Conservation (phyloP, 2,113 vertebrate genomes). For the Antechinus flavipes region DNA sequence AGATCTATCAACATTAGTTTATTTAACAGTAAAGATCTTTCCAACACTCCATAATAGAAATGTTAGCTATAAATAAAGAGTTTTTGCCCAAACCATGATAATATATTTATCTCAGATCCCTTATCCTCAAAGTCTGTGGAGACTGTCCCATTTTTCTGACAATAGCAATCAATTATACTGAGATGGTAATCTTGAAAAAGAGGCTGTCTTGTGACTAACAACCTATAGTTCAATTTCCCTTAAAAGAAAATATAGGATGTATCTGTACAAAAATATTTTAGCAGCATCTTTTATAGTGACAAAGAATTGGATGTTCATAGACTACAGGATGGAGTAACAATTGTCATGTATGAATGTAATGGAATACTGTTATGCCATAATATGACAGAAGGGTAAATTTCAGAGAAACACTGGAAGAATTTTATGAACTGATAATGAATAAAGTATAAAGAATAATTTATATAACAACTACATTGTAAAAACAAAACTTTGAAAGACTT, state of each 20-base stretch:
- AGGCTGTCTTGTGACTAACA: background rate
- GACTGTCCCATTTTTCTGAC: background rate
- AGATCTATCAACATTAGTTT: too few relatives aligned
- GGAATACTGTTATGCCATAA: background rate
- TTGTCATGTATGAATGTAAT: background rate
- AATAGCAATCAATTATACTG: background rate
- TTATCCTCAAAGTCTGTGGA: background rate
- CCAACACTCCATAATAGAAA: too few relatives aligned
- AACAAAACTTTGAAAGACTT: background rate
- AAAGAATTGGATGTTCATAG: background rate
- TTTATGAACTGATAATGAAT: background rate
- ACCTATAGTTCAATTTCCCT: background rate
- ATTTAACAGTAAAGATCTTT: too few relatives aligned
- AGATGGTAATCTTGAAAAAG: background rate
- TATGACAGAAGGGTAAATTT: too few relatives aligned
- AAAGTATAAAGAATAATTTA: background rate
- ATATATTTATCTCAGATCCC: background rate
- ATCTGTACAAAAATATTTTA: background rate
- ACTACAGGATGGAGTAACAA: background rate
- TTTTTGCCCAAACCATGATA: too few relatives aligned
- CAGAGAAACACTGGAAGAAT: background rate
- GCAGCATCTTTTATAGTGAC: background rate
- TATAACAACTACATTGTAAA: background rate
- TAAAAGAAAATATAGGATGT: background rate
- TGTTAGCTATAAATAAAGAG: too few relatives aligned